These are phyloP conservation scores for Champsocephalus esox DNA, from an alignment of 2,797 vertebrate genomes.

Conservation along the genomic window DNA sequence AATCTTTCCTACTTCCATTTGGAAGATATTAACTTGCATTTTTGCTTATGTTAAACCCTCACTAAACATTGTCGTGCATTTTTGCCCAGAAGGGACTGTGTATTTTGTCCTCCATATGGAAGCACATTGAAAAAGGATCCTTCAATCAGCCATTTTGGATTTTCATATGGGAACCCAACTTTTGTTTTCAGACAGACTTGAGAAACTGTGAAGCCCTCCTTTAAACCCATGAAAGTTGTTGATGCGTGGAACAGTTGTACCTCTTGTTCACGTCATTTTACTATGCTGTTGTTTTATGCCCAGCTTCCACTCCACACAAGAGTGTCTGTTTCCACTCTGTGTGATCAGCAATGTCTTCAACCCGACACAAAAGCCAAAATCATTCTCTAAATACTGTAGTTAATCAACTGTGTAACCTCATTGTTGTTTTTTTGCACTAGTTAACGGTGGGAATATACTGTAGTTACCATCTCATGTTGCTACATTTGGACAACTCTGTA, in stretches of 20 bases:
- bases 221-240: slow-evolving; percentile 15
- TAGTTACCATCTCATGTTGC: slow-evolving; percentile 85
- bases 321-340: slow-evolving; percentile 42
- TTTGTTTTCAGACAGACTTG: not conserved
- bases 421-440: slow-evolving; percentile 88
- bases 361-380: slow-evolving; percentile 74
- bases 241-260: slow-evolving; percentile 11
- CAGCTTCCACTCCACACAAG: slow-evolving; percentile 40
- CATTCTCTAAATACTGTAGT: slow-evolving; percentile 83
- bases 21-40: too few relatives aligned
- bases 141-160: not conserved
- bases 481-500: slow-evolving; percentile 66
- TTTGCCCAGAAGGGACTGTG: too few relatives aligned
- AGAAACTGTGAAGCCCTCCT: not conserved
- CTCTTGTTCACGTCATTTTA: slow-evolving; percentile 25
- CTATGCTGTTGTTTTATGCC: slow-evolving; percentile 35
- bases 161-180: not conserved
- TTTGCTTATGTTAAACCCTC: too few relatives aligned
- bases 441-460: slow-evolving; percentile 81
- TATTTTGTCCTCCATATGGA: not conserved
- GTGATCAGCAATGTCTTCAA: slow-evolving; percentile 44
- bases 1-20: not conserved
- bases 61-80: too few relatives aligned
- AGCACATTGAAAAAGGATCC: not conserved
- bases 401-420: slow-evolving; percentile 91